Conservation (phyloP, 1,140 invertebrate species). For the Leptopilina clavipes region DNA sequence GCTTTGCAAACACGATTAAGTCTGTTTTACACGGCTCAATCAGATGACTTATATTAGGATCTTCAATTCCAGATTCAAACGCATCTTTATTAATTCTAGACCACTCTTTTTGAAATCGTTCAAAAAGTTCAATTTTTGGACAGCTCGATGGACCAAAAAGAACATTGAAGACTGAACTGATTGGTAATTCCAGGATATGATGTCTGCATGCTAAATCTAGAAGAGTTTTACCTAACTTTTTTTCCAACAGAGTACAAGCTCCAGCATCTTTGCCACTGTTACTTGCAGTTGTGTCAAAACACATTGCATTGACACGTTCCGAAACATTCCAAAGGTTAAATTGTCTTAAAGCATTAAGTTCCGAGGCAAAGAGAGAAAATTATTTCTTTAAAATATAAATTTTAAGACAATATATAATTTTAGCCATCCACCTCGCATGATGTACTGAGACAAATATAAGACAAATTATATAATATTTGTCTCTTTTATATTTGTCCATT, state of each 20-base stretch:
- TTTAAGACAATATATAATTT: background rate
- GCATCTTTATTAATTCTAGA: conserved; percentile 51
- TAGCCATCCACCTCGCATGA: background rate
- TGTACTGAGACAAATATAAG: no score
- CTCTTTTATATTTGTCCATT: no score
- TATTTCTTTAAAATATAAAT: background rate
- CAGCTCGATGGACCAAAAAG: conserved; percentile 50
- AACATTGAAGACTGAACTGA: conserved; percentile 52
- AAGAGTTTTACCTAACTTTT: conserved; percentile 43
- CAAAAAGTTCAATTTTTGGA: conserved; percentile 59
- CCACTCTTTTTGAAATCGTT: conserved; percentile 56
- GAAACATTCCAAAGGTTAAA: no score
- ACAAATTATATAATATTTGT: no score
- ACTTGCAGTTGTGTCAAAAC: no score
- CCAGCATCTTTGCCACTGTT: conserved; percentile 47
- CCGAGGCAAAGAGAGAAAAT: no score
- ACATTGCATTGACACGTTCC: no score
- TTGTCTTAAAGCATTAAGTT: no score
- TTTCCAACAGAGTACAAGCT: conserved; percentile 40
- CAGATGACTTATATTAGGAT: conserved; percentile 40
- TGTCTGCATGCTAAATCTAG: conserved; percentile 55
- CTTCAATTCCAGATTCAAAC: conserved; percentile 45
- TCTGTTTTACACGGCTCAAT: no score
- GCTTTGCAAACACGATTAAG: no score
- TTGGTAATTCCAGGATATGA: conserved; percentile 59